Evolutionary conservation across 1,140 invertebrate species (phyloP).

Genomic region (Triops longicaudatus): DNA sequence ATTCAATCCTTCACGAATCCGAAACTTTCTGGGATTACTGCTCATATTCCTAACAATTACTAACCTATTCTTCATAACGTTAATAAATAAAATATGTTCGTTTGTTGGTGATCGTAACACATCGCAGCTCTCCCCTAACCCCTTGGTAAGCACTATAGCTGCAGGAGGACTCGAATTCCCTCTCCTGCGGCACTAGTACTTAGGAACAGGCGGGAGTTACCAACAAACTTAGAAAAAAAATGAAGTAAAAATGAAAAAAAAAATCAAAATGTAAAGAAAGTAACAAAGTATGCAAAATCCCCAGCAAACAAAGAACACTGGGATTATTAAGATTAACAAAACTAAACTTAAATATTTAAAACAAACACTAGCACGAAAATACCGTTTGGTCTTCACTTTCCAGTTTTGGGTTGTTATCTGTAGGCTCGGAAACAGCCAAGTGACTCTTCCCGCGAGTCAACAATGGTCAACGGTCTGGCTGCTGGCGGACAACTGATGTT

Average conservation of each 20-base stretch:
- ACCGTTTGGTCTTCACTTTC: too few relatives aligned
- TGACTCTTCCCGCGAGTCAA: background rate
- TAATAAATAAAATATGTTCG: background rate
- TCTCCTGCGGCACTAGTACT: slow-evolving; percentile 14
- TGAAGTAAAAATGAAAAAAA: background rate
- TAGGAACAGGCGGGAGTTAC: slow-evolving; percentile 8
- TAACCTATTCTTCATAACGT: too few relatives aligned
- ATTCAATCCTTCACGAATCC: background rate
- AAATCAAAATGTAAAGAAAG: too few relatives aligned
- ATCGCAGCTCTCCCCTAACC: background rate
- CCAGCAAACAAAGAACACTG: too few relatives aligned
- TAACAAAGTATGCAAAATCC: too few relatives aligned
- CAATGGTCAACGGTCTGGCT: background rate
- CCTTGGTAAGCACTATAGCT: slow-evolving; percentile 14
- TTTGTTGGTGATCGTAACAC: background rate
- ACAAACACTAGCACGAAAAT: too few relatives aligned
- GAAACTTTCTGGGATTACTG: background rate
- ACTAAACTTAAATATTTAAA: too few relatives aligned
- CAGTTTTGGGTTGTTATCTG: too few relatives aligned
- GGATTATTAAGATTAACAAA: too few relatives aligned
- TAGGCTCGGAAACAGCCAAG: too few relatives aligned
- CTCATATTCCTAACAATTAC: too few relatives aligned
- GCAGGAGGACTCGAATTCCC: background rate
- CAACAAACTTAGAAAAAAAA: background rate
- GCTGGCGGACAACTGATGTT: background rate